A percentile compares a stretch with the other conserved stretches of the same genome.
These are phyloP conservation scores for Ceryle rudis DNA, from an alignment of 2,797 vertebrate species.

Conservation along the genomic window DNA sequence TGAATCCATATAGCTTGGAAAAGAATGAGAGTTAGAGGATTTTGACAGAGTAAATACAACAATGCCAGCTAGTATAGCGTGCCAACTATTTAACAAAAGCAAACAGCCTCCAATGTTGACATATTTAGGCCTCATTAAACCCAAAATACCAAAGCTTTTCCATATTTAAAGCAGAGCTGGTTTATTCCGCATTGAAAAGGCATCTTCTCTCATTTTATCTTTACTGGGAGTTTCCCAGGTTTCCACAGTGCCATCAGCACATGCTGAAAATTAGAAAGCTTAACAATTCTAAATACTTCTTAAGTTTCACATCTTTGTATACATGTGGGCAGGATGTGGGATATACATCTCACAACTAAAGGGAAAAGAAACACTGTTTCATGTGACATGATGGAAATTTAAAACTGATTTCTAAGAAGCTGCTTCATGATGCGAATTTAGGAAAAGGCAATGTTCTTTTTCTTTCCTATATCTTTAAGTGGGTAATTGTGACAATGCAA, in stretches of 20 bases:
- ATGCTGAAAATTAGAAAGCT: not conserved
- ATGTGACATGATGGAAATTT: not conserved
- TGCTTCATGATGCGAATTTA: not conserved
- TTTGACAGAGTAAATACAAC: not conserved
- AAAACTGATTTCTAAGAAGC: not conserved
- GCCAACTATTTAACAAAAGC: not conserved
- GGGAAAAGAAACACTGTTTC: not conserved
- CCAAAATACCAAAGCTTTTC: not conserved
- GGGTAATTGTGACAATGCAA: not conserved
- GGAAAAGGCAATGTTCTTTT: not conserved
- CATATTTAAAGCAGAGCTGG: not conserved
- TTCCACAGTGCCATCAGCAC: not conserved
- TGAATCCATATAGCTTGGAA: not conserved
- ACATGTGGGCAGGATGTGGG: rapidly evolving
- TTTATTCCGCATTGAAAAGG: not conserved
- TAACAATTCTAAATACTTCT: not conserved
- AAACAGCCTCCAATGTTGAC: not conserved
- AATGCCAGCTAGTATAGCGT: not conserved
- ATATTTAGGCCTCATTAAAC: slow-evolving; percentile 6
- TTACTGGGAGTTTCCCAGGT: not conserved
- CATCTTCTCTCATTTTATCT: not conserved
- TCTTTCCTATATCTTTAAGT: not conserved
- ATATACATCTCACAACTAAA: not conserved
- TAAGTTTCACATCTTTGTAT: not conserved
- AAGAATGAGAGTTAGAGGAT: not conserved